These are phyloP conservation scores for Apogon talboti DNA, from an alignment of 2,797 vertebrate genomes.

Conservation along the genomic window DNA sequence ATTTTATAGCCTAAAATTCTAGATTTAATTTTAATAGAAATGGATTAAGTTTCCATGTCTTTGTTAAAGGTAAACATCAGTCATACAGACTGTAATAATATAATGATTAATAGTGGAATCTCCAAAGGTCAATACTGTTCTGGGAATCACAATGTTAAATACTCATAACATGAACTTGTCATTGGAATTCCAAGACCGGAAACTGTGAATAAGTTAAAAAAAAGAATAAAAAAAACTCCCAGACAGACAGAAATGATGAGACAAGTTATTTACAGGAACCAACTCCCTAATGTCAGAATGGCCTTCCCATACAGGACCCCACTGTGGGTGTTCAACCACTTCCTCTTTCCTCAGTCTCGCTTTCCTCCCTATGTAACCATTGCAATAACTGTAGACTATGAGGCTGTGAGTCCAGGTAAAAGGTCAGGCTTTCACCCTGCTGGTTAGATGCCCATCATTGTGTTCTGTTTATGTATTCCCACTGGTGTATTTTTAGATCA, in stretches of 20 bases:
- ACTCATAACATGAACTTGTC: constrained; percentile 22
- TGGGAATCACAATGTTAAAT: constrained; percentile 22
- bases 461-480: constrained; percentile 67
- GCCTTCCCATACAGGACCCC: constrained; percentile 25
- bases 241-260: constrained; percentile 54
- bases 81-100: constrained; percentile 8
- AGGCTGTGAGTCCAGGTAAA: constrained; percentile 61
- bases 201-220: constrained; percentile 21
- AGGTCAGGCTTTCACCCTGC: constrained; percentile 60
- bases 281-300: constrained; percentile 3
- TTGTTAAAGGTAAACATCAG: not conserved
- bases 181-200: constrained; percentile 38
- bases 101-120: constrained; percentile 41
- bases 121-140: constrained; percentile 12
- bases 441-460: constrained; percentile 64
- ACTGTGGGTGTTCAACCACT: constrained; percentile 51
- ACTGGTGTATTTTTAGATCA: constrained; percentile 72
- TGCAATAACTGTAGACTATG: constrained; percentile 15
- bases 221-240: constrained; percentile 25
- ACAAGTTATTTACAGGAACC: constrained; percentile 48
- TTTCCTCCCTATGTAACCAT: constrained; percentile 23
- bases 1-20: not conserved
- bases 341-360: constrained; percentile 55
- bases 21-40: not conserved
- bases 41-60: not conserved